These are phyloP conservation scores for Ammodytes marinus DNA, from an alignment of 2,113 vertebrate species.

Conservation along the genomic window DNA sequence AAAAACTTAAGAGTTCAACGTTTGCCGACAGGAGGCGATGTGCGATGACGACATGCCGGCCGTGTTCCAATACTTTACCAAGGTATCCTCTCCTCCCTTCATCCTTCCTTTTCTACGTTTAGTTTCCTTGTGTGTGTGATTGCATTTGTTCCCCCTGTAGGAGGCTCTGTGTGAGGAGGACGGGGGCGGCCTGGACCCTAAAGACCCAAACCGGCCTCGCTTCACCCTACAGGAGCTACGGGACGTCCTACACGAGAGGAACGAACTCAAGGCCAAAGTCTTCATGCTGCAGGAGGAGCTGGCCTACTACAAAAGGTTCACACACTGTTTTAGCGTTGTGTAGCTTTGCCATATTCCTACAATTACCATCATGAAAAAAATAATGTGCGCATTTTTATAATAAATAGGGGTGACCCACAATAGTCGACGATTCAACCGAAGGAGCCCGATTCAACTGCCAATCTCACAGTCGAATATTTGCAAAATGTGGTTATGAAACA, in stretches of 20 bases:
- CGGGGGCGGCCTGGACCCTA: constrained; percentile 85
- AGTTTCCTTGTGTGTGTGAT: constrained; percentile 32
- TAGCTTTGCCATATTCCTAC: too few species aligned
- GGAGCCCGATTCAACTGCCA: too few species aligned
- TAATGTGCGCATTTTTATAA: too few species aligned
- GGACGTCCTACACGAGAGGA: constrained; percentile 97
- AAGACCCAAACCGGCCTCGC: constrained; percentile 94
- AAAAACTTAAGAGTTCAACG: constrained; percentile 56
- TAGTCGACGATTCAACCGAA: too few species aligned
- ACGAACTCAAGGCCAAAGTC: constrained; percentile 97
- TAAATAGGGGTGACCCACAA: too few species aligned
- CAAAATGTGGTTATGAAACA: too few species aligned
- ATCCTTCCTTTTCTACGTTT: constrained; percentile 2
- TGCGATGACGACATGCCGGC: constrained; percentile 87
- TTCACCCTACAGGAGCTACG: constrained; percentile 98
- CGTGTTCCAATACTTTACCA: constrained; percentile 83
- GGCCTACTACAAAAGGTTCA: constrained; percentile 95
- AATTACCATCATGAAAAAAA: too few species aligned
- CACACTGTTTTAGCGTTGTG: too few species aligned
- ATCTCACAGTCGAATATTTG: too few species aligned
- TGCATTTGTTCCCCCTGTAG: constrained; percentile 47
- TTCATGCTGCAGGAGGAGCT: constrained; percentile 98
- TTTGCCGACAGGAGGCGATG: constrained; percentile 85
- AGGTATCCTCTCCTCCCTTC: constrained; percentile 72
- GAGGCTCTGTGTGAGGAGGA: constrained; percentile 88